Evolutionary conservation across 2,888 invertebrate genomes (phyloP), one percentile per base, ranked within the genome.

Genomic region (Axea sp.): DNA sequence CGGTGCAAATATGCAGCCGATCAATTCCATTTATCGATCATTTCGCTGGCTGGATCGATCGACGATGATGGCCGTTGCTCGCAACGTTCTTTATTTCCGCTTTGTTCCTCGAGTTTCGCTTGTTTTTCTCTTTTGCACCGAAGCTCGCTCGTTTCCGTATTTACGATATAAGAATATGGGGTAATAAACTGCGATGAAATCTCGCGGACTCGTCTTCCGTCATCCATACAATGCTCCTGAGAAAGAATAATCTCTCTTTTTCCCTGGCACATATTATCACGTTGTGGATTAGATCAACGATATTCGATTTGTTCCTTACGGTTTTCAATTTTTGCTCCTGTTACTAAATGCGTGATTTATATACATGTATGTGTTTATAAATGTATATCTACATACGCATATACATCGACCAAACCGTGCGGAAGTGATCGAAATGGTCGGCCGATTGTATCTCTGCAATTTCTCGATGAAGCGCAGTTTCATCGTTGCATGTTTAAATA

Each of bases 171-270:
- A n/a, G n/a, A n/a, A n/a, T n/a, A n/a, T n/a, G n/a, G n/a, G n/a
- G n/a, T n/a, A n/a, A n/a, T n/a, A n/a, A n/a, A n/a, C n/a, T n/a
- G n/a, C n/a, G n/a, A n/a, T n/a, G n/a, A n/a, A n/a, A n/a, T n/a
- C n/a, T n/a, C n/a, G n/a, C n/a, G n/a, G n/a, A n/a, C n/a, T 43
- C 57, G 31, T 57, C 57, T 57, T 57, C 57, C 57, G 57, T 43
- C 41, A 57, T 57, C n/a, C 4, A n/a, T 9, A 41, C 57, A 57
- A 57, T 57, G 31, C 30, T 41, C 43, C 31, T 41, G 43, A 41
- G 31, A 43, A 57, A 28, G 30, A 41, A 31, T 19, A 31, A 28
- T 19, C 43, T 30, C 31, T 8, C 31, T 41, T 17, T 41, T 26
- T 22, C 37, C 26, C 12, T 7, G 6, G 37, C 35, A 12, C 26